Evolutionary conservation across 2,797 vertebrate species (phyloP).

Genomic region (Nothura maculosa): DNA sequence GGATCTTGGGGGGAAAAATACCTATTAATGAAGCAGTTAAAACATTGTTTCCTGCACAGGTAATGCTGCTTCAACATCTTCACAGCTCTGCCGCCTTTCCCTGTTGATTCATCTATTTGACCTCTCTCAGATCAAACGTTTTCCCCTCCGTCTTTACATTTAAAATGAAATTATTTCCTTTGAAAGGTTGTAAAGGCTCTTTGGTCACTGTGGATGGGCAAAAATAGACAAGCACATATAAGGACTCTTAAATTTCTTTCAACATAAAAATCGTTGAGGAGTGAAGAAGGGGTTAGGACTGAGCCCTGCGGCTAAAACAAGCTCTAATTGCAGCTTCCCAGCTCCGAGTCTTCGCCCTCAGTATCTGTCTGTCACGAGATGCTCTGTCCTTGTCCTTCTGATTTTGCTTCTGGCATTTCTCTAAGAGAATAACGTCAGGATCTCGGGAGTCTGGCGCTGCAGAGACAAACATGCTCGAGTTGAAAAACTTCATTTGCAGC

Average conservation of each 20-base stretch:
- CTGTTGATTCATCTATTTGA: neutral
- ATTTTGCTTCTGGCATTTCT: conserved; percentile 42
- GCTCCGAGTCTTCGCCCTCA: neutral
- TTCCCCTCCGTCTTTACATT: neutral
- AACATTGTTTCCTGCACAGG: neutral
- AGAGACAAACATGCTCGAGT: neutral
- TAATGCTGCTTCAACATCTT: neutral
- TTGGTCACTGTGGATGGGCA: neutral
- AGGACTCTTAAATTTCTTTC: neutral
- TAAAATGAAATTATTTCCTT: conserved; percentile 25
- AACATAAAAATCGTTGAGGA: conserved; percentile 3
- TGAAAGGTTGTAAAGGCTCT: conserved; percentile 24
- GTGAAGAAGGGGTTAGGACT: neutral
- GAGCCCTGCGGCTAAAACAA: conserved; percentile 20
- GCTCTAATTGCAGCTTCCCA: conserved; percentile 60
- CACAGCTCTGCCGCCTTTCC: neutral
- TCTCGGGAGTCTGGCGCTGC: neutral
- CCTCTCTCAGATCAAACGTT: conserved; percentile 2
- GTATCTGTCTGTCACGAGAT: conserved; percentile 16
- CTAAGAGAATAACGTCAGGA: conserved; percentile 1
- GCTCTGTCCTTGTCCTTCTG: conserved; percentile 62
- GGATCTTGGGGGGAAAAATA: neutral
- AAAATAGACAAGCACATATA: conserved; percentile 33
- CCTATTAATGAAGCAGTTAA: neutral
- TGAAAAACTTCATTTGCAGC: conserved; percentile 25